Percentiles rank a stretch among this genome's conserved stretches.
Evolutionary conservation across 2,888 invertebrate species (phyloP).

Genomic region (Athetis lepigone): DNA sequence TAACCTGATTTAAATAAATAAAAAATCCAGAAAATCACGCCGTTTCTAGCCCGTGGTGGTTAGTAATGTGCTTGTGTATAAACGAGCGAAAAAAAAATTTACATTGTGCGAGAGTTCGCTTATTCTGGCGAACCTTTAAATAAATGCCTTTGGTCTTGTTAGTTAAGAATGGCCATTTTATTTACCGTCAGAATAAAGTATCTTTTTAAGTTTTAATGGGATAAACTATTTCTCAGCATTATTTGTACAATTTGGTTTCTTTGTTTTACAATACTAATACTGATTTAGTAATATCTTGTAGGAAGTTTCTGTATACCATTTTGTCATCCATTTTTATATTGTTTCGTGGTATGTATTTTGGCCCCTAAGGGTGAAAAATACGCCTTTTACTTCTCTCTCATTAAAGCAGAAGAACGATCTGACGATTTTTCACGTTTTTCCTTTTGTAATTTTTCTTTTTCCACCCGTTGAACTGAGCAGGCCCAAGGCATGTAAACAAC

Average conservation of each 20-base stretch:
- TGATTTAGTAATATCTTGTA: conserved; percentile 6
- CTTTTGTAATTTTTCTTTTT: background rate
- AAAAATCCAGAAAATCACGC: background rate
- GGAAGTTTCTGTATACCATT: too few species aligned
- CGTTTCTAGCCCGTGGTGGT: background rate
- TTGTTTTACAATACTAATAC: conserved; percentile 4
- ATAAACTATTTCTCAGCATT: conserved; percentile 10
- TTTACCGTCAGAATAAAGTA: conserved; percentile 31
- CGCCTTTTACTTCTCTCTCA: conserved; percentile 3
- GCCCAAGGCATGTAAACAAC: conserved; percentile 33
- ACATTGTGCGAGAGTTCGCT: conserved; percentile 11
- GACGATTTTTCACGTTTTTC: conserved; percentile 14
- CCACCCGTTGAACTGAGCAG: conserved; percentile 1
- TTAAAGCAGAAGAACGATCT: conserved; percentile 4
- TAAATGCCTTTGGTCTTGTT: conserved; percentile 32
- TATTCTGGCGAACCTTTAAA: conserved; percentile 5
- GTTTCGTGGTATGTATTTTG: background rate
- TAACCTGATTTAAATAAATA: conserved; percentile 8
- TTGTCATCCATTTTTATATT: background rate
- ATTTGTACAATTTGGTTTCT: conserved; percentile 15
- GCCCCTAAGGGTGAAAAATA: background rate
- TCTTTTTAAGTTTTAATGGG: background rate
- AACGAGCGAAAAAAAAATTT: conserved; percentile 6
- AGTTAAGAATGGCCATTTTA: conserved; percentile 16
- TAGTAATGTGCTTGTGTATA: conserved; percentile 18